Base-by-base conservation (phyloP, 2,888 invertebrate species). In the Diaprepes abbreviatus region DNA sequence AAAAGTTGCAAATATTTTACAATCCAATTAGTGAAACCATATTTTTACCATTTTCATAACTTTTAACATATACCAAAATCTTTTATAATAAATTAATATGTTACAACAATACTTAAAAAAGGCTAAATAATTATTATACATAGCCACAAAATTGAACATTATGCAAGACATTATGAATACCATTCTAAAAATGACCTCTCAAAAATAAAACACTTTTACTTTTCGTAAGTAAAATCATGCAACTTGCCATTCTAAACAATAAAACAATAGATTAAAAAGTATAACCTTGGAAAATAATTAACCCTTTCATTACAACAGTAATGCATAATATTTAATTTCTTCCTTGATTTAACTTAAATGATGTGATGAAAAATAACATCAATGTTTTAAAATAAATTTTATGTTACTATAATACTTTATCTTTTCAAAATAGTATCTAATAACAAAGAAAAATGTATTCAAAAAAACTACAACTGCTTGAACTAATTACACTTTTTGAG, bases 121-220 rank as follows among this genome's bases (percentile, higher is more conserved):
- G 35, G 17, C 45, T 45, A 36, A 45, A 59, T 52, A 63, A 57
- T n/a, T n/a, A n/a, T n/a, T n/a, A n/a, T 50, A 58, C 52, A 28
- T 9, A 28, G 16, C 40, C 64, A 50, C 50, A 50, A 63, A 59
- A 68, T 50, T 58, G 21, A 40, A 52, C 33, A 40, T 69, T 69
- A 69, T 64, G 63, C 69, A 69, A 69, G 69, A 50, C 43, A 63
- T 63, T 63, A 52, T 58, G 38, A 58, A 31, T 58, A 50, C 57
- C 69, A 58, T 64, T 69, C 64, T 69, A 63, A 69, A 64, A 64
- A 58, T 63, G 69, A 69, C 69, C 69, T 69, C 64, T 58, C 62
- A 68, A 68, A 68, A 68, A 62, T 68, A 55, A 69, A 69, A 48
- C 50, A 66, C 69, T 69, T 69, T 69, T 69, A 69, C 69, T 69